phyloP scores from a whole-genome alignment of 2,113 vertebrate genomes.

The Pleuronectes platessa region DNA sequence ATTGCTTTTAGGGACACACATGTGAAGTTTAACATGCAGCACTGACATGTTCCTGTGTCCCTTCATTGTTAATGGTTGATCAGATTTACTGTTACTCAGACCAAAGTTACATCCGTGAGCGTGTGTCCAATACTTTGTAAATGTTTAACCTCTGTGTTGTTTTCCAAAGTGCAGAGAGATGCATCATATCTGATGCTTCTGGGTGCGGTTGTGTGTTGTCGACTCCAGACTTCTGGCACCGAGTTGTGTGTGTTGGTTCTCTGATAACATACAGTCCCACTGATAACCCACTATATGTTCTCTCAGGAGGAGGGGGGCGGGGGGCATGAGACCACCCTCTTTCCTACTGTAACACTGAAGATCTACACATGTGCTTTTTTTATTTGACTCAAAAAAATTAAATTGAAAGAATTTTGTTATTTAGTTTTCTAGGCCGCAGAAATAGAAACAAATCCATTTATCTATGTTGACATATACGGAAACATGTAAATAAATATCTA shows the following conservation, averaged over 20 bases:
- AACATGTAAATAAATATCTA: too few species aligned
- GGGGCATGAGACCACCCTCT: neutral
- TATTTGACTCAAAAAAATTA: too few species aligned
- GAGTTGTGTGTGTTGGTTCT: constrained; percentile 24
- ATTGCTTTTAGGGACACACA: neutral
- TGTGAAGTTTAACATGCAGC: too few species aligned
- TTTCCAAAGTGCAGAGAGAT: neutral
- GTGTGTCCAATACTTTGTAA: neutral
- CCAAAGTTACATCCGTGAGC: neutral
- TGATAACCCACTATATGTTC: constrained; percentile 25
- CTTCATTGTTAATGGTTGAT: constrained; percentile 42
- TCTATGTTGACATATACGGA: too few species aligned
- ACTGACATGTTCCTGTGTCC: neutral
- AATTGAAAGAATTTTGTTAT: too few species aligned
- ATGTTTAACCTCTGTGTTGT: neutral
- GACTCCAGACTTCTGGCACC: constrained; percentile 30
- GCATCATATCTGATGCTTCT: constrained; percentile 8
- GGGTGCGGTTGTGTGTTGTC: constrained; percentile 26
- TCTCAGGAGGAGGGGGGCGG: neutral
- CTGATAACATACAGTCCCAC: constrained; percentile 38
- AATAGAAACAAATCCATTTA: too few species aligned
- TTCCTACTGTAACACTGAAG: neutral
- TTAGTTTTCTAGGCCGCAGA: too few species aligned
- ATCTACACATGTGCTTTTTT: neutral
- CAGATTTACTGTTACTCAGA: neutral